Conservation (phyloP, 2,113 vertebrate species). For the Dicrurus megarhynchus region DNA sequence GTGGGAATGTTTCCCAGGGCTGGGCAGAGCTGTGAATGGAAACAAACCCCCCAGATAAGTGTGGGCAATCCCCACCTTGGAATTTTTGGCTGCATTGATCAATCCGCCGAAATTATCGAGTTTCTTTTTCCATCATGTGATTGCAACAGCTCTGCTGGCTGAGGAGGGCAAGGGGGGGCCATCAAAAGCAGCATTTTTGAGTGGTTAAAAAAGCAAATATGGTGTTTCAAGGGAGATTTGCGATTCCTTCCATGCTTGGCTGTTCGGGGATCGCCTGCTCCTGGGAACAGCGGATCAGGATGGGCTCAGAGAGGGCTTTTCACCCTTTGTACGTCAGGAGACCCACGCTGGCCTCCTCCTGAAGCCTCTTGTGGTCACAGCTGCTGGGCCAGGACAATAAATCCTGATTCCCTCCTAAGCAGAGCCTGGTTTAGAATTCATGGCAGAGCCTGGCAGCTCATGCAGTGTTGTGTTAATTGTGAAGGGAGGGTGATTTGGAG, state of each 20-base stretch:
- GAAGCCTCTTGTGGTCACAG: neutral
- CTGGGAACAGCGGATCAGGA: neutral
- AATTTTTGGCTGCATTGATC: neutral
- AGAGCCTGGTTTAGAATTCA: neutral
- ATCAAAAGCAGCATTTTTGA: neutral
- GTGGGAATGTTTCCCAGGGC: neutral
- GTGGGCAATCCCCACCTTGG: neutral
- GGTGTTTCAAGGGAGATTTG: neutral
- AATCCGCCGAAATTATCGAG: neutral
- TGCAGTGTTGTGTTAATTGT: neutral
- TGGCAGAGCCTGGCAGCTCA: neutral
- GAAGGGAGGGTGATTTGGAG: neutral
- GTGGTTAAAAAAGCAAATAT: neutral
- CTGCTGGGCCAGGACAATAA: neutral
- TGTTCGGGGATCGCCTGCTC: fast-evolving
- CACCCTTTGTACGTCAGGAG: neutral
- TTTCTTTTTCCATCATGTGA: neutral
- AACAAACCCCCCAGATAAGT: fast-evolving
- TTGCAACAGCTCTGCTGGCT: neutral
- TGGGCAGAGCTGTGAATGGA: neutral
- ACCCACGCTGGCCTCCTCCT: neutral
- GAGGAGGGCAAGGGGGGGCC: neutral
- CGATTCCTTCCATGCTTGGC: neutral
- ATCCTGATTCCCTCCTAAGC: neutral
- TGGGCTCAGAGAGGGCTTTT: neutral